Base-by-base conservation (phyloP, 2,888 invertebrate species). In the Plebejus melissa region DNA sequence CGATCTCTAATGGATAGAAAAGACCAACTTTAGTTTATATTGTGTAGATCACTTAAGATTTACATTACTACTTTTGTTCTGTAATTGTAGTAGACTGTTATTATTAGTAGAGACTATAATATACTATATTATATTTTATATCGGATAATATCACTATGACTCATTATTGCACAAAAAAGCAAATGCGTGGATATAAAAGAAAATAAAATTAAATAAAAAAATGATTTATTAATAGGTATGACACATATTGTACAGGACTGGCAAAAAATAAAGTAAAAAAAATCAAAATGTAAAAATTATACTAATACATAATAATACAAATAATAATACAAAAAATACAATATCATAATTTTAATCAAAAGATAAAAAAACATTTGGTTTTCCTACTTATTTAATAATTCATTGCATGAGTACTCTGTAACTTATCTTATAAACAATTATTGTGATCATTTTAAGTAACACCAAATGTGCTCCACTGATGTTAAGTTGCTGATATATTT, bases 191-290 rank as follows among this genome's bases (percentile, higher is more conserved):
- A 28, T 28, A 11, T 60, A 28, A 60, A 60, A 60, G 9, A 28
- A 60, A 60, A 60, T 28, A 60, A 60, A 28, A 65, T 32, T 50
- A 58, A 36, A 57, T 54, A 32, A 57, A 65, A 65, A 65, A 65
- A 32, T 3, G 0, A 36, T 65, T 65, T 65, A 65, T 65, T 65
- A 13, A 58, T 32, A 32, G 5, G 11, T 28, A 65, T 65, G 65
- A 65, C 65, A 65, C 65, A 65, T 22, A 32, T 65, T 36, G 65
- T 65, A 65, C 65, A 65, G 11, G 60, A 60, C 60, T 60, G 9
- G 60, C 60, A 28, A 60, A 60, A 58, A 58, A 16, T 11, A 32
- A 32, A 28, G 32, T 65, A 16, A 65, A 32, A 58, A 13, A 16
- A 11, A 65, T 65, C 32, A 32, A 65, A 65, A 22, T 9, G 4